Base-by-base conservation (phyloP, 2,888 invertebrate genomes). In the Chironomus tentans region DNA sequence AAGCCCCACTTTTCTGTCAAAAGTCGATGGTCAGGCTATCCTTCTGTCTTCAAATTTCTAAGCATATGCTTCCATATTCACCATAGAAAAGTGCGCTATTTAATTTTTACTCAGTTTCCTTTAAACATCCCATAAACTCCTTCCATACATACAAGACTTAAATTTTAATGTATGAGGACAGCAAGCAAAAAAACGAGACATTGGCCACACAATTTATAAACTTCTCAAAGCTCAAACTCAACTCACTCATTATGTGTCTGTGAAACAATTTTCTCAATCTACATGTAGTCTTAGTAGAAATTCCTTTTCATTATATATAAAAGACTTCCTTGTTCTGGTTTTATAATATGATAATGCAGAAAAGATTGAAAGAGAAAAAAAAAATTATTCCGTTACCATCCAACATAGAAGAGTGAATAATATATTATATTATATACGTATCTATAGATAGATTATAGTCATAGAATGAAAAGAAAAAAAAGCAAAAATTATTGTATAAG, bases 281-380 rank as follows among this genome's bases (percentile, higher is more conserved):
- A 38, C 38, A 38, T 38, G 38, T 38, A 38, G 38, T 38, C 38
- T 21, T 65, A 71, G 18, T 71, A 71, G 71, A 50, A 71, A 50
- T 50, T 50, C 70, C 48, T 70, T 48, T 24, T 28, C 15, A 68
- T 56, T 15, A 65, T 18, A 65, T 21, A 24, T 65, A 13, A 65
- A 21, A 72, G 22, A 72, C 72, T 72, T 72, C 72, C 65, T 62
- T 72, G 61, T 72, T 72, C 72, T 72, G 72, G 72, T 72, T 72
- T 72, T 72, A 70, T 70, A 18, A 47, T 22, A 22, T 22, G 56
- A 70, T 56, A 56, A 56, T 56, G 56, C n/a, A 15, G 50, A 50
- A 56, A 56, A 56, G 18, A 56, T 56, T 56, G 18, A 56, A 56
- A 56, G 56, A 18, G 56, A 18, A 56, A 18, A 56, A n/a, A 56